Evolutionary conservation across 2,113 vertebrate genomes (phyloP).

Genomic region (Phaethon lepturus): DNA sequence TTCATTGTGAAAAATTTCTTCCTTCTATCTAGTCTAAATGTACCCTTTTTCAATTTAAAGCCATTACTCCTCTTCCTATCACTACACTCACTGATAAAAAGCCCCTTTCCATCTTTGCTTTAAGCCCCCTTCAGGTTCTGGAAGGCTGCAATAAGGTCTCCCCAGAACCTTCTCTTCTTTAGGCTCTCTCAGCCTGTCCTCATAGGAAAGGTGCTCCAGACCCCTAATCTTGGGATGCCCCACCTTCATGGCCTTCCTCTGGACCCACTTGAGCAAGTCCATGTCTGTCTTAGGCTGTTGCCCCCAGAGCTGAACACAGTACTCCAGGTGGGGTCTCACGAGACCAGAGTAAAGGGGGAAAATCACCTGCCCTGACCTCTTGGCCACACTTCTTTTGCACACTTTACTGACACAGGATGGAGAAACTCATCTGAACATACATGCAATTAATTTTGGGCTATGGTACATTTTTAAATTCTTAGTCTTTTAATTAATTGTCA

Average conservation of each 20-base stretch:
- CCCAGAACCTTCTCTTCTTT: background rate
- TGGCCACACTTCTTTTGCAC: fast-evolving
- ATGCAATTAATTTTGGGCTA: background rate
- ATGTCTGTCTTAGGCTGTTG: fast-evolving
- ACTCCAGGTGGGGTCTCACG: background rate
- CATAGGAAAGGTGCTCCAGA: fast-evolving
- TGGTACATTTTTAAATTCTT: background rate
- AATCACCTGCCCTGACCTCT: fast-evolving
- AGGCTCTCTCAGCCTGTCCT: background rate
- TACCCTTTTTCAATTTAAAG: no score
- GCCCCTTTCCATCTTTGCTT: no score
- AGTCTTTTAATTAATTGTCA: background rate
- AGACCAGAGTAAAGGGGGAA: fast-evolving
- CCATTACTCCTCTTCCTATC: no score
- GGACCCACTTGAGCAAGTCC: fast-evolving
- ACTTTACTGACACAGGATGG: background rate
- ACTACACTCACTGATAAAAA: no score
- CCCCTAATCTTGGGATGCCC: background rate
- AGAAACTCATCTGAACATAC: background rate
- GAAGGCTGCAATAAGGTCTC: background rate
- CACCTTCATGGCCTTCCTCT: background rate
- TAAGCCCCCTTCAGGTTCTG: no score
- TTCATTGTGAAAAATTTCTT: no score
- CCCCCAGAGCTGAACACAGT: background rate
- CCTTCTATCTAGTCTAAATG: no score